Evolutionary conservation across 2,797 vertebrate genomes (phyloP).

Genomic region (Botia kubotai): DNA sequence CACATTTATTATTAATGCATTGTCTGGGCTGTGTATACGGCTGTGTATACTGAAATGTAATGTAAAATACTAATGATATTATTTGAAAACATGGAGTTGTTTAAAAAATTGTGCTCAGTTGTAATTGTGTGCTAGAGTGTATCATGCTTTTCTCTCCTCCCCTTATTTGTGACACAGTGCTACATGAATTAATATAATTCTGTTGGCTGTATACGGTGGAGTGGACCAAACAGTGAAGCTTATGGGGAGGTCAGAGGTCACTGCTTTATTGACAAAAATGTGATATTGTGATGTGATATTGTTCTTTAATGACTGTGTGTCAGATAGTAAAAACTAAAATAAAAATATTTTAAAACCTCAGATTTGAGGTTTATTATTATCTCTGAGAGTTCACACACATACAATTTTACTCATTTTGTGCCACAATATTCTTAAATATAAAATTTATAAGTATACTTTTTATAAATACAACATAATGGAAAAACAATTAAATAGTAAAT

Average conservation of each 20-base stretch:
- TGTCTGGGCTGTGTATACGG: constrained; percentile 64
- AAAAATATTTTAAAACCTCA: constrained; percentile 65
- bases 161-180: constrained; percentile 44
- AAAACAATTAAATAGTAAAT: no score
- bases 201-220: constrained; percentile 41
- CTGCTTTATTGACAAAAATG: constrained; percentile 75
- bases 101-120: constrained; percentile 30
- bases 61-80: constrained; percentile 66
- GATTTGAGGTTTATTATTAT: constrained; percentile 30
- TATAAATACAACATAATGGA: no score
- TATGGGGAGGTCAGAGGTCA: constrained; percentile 61
- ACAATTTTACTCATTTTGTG: no score
- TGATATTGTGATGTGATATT: constrained; percentile 81
- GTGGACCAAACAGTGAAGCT: constrained; percentile 65
- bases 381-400: neutral
- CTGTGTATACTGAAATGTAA: constrained; percentile 47
- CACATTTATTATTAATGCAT: constrained; percentile 61
- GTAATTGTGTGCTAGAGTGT: constrained; percentile 69
- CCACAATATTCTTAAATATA: no score
- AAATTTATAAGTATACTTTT: no score
- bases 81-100: constrained; percentile 60
- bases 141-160: constrained; percentile 52
- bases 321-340: constrained; percentile 79
- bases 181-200: constrained; percentile 55
- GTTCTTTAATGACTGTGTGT: constrained; percentile 84